phyloP scores from a whole-genome alignment of 2,797 vertebrate species.

The Trematomus bernacchii region DNA sequence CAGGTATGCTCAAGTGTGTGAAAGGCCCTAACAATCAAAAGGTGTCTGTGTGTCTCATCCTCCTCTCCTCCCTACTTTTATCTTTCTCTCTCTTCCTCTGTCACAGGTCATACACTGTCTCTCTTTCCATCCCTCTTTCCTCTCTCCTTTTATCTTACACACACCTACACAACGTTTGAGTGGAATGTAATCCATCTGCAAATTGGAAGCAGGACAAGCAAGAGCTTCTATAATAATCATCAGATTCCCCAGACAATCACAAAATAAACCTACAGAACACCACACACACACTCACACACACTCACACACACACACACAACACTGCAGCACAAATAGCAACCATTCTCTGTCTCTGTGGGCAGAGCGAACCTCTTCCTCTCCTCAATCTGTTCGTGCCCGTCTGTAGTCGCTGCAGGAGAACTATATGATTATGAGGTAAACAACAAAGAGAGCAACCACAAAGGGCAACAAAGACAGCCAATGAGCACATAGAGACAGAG shows the following conservation, averaged over 20 bases:
- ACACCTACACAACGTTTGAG: conserved; percentile 47
- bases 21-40: conserved; percentile 58
- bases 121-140: background rate
- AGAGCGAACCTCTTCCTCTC: conserved; percentile 42
- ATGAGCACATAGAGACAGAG: background rate
- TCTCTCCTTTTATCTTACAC: conserved; percentile 26
- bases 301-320: conserved; percentile 47
- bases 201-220: conserved; percentile 70
- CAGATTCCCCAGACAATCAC: conserved; percentile 63
- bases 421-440: background rate
- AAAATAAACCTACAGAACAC: conserved; percentile 56
- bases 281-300: conserved; percentile 50
- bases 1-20: conserved; percentile 59
- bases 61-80: conserved; percentile 26
- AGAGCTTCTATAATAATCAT: conserved; percentile 69
- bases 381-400: background rate
- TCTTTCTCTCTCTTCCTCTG: background rate
- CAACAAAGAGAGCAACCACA: conserved; percentile 15
- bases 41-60: conserved; percentile 54
- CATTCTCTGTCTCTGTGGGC: conserved; percentile 36
- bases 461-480: background rate
- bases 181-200: conserved; percentile 64
- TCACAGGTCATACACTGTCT: background rate
- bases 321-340: conserved; percentile 52
- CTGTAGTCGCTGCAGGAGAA: background rate